A percentile compares a stretch with the other conserved stretches of the same genome.
Evolutionary conservation across 2,797 vertebrate species (phyloP).

Genomic region (Pseudocheirus occidentalis): DNA sequence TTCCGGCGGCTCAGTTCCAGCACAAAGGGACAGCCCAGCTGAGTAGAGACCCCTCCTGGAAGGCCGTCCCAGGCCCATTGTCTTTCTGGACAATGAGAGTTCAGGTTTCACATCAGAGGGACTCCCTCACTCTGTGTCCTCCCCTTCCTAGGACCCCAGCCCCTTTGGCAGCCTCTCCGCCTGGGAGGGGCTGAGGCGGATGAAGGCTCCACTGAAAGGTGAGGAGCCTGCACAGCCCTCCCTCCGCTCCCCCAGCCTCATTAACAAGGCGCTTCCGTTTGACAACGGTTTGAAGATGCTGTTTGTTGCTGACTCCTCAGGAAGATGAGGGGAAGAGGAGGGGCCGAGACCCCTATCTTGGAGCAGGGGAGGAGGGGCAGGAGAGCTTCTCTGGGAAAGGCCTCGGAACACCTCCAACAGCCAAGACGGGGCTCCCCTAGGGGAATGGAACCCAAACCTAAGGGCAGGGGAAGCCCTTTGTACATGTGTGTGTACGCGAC

Average conservation of each 20-base stretch:
- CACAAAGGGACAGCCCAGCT: not conserved
- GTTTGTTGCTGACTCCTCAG: not conserved
- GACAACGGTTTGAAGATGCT: slow-evolving; percentile 54
- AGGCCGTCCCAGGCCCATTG: not conserved
- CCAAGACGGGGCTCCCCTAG: not conserved
- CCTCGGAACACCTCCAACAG: not conserved
- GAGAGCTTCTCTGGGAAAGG: not conserved
- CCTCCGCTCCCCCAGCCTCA: not conserved
- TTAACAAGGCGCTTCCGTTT: slow-evolving; percentile 67
- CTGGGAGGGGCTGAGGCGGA: not conserved
- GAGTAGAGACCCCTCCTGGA: not conserved
- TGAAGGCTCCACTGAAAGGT: not conserved
- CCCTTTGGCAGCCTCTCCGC: not conserved
- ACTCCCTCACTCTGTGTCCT: not conserved
- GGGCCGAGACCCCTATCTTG: slow-evolving; percentile 5
- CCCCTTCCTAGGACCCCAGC: not conserved
- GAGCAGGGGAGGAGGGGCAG: not conserved
- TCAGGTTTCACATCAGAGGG: not conserved
- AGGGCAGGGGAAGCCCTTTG: slow-evolving; percentile 30
- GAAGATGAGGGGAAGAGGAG: not conserved
- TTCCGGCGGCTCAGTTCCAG: slow-evolving; percentile 44
- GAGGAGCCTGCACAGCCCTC: not conserved
- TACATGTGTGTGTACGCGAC: slow-evolving; percentile 3
- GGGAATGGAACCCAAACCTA: not conserved
- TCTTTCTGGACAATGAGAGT: not conserved